A percentile compares a stretch with the other conserved stretches of the same genome.
Conservation (phyloP, 1,140 invertebrate species). For the Drosophila kanapiae region DNA sequence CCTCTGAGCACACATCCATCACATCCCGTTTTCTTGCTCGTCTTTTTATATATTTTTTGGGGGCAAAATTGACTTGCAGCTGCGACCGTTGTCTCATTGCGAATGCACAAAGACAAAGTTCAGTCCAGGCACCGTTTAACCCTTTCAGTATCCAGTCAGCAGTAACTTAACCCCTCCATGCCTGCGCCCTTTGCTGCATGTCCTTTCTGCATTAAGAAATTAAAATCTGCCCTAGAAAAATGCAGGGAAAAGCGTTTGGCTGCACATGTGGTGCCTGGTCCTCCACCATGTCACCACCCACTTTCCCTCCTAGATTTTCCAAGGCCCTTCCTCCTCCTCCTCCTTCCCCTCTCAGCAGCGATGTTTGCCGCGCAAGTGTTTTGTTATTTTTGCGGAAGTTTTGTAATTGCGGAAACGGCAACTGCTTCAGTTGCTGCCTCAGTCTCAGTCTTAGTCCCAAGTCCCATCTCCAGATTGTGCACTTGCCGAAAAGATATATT, state of each 20-base stretch:
- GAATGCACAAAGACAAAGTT: slow-evolving; percentile 62
- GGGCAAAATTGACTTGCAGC: slow-evolving; percentile 29
- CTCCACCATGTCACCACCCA: background rate
- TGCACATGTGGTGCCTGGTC: slow-evolving; percentile 59
- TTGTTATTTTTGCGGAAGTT: slow-evolving; percentile 82
- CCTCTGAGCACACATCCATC: slow-evolving; percentile 24
- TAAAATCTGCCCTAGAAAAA: slow-evolving; percentile 79
- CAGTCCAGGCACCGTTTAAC: slow-evolving; percentile 29
- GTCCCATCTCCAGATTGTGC: slow-evolving; percentile 23
- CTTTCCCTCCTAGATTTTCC: background rate
- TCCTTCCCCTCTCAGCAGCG: background rate
- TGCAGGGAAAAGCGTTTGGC: slow-evolving; percentile 40
- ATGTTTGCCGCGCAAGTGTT: slow-evolving; percentile 57
- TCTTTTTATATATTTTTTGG: slow-evolving; percentile 9
- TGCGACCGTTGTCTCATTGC: slow-evolving; percentile 53
- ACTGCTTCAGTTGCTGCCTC: slow-evolving; percentile 61
- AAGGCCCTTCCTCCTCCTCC: background rate
- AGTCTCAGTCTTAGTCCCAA: slow-evolving; percentile 21
- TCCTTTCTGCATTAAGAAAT: slow-evolving; percentile 82
- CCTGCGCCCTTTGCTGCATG: slow-evolving; percentile 29
- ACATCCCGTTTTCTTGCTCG: background rate
- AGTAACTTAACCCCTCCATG: background rate
- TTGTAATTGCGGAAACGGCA: slow-evolving; percentile 82
- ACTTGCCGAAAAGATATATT: slow-evolving; percentile 6
- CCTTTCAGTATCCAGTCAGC: background rate